These are phyloP conservation scores for Eupeodes corollae DNA, from an alignment of 1,140 invertebrate genomes.

Conservation along the genomic window DNA sequence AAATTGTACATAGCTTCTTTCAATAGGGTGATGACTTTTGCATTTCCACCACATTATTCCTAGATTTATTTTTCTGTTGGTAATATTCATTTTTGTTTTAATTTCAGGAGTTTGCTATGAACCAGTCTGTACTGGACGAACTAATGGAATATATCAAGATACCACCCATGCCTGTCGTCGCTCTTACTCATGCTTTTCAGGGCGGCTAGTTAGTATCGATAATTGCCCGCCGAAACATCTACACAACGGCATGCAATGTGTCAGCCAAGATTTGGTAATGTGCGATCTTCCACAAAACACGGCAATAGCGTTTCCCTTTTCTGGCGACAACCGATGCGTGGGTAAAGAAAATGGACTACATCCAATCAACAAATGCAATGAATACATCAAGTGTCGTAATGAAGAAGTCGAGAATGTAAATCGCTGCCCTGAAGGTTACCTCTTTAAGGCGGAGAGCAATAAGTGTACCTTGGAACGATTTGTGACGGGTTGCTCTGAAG, in stretches of 20 bases:
- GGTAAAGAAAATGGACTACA: neutral
- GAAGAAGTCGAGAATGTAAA: neutral
- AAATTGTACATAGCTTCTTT: too few relatives aligned
- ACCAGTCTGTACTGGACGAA: constrained; percentile 30
- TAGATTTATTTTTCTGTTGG: too few relatives aligned
- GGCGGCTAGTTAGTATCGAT: constrained; percentile 17
- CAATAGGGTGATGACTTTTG: too few relatives aligned
- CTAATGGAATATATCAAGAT: constrained; percentile 31
- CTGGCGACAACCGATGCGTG: constrained; percentile 5
- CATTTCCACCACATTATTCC: neutral
- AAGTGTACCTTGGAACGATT: neutral
- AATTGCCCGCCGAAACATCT: constrained; percentile 9
- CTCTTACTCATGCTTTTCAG: constrained; percentile 27
- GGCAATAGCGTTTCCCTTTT: constrained; percentile 5
- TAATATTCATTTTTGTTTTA: neutral
- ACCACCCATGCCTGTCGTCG: constrained; percentile 27
- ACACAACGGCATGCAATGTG: constrained; percentile 15
- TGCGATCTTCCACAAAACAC: constrained; percentile 5
- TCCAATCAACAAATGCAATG: neutral
- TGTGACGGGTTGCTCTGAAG: neutral
- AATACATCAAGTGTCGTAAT: constrained; percentile 2
- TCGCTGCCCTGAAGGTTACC: neutral
- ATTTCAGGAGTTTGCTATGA: constrained; percentile 30
- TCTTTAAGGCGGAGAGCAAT: neutral
- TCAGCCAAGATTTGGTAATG: constrained; percentile 16